Base-by-base conservation (phyloP, 1,140 invertebrate species). In the Drosophila albomicans region DNA sequence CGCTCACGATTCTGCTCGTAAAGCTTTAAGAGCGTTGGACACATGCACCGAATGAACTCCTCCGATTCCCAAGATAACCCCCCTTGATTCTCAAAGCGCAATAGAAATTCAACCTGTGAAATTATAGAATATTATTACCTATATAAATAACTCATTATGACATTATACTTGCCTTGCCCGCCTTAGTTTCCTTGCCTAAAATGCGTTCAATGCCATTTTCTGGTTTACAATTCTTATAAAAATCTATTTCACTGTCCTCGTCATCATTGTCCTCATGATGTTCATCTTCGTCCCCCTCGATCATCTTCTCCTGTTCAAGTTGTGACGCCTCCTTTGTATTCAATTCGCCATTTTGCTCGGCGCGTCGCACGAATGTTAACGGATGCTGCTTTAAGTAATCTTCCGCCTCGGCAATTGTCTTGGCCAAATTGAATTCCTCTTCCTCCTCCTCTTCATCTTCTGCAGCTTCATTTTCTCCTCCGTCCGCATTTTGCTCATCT, bases 311-410 rank as follows among this genome's bases (percentile, higher is more conserved):
- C 8, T 32, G 32, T 32, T 32, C 30, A 32, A 63, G 61, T 7
- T 75, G 74, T 4, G 69, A 57, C 58, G 77, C 69, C 41, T 91
- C 81, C 11, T 91, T 81, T 5, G 73, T 56, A 32, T 59, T 70
- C 1, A 69, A 52, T 20, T 78, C 79, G 7, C 86, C 86, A 51
- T 91, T 90, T 66, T 90, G 70, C 30, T 82, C 81, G 3, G 65
- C 41, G 20, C 85, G 79, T 13, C 78, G 54, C 3, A 81, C 85
- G 57, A 91, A 91, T 5, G 89, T 91, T n/a, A 91, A 57, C 38
- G 89, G 89, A 65, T 91, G 90, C 32, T 87, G 75, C 49, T 87
- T 91, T 51, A 91, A 82, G 56, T 91, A 91, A 61, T 90, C 89
- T 32, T 90, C 77, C 63, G 90, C 89, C 43, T 91, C 89, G 46